phyloP scores from a whole-genome alignment of 1,140 invertebrate genomes.

The Dufourea novaeangliae region DNA sequence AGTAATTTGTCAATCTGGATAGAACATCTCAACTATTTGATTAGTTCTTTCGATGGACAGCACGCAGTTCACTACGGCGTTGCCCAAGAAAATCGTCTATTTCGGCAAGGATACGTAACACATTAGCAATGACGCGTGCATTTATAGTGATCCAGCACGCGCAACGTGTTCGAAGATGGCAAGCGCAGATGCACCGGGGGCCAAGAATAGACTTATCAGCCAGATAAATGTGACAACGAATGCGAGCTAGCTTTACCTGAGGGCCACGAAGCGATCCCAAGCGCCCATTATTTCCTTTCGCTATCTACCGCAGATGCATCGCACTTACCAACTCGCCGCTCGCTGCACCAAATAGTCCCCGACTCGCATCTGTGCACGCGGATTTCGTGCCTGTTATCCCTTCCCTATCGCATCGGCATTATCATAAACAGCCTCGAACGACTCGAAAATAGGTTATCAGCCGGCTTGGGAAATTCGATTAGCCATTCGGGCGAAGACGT shows the following conservation, averaged over 20 bases:
- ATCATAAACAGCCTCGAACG: constrained; percentile 31
- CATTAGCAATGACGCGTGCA: constrained; percentile 49
- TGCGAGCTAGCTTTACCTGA: constrained; percentile 45
- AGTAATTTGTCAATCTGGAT: too few relatives aligned
- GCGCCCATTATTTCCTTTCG: constrained; percentile 57
- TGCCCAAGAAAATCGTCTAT: not conserved
- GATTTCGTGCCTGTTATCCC: constrained; percentile 42
- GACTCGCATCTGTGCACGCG: constrained; percentile 35
- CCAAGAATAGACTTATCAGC: constrained; percentile 57
- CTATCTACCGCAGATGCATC: constrained; percentile 55
- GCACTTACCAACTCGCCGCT: constrained; percentile 54
- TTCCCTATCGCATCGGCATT: constrained; percentile 31
- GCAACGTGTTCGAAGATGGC: constrained; percentile 50
- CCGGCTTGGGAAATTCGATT: constrained; percentile 26
- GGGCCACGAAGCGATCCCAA: constrained; percentile 34
- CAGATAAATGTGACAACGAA: constrained; percentile 59
- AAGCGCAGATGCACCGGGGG: constrained; percentile 39
- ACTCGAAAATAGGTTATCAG: constrained; percentile 39
- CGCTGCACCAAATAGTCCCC: constrained; percentile 36
- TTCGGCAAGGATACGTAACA: constrained; percentile 5
- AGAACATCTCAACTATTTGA: too few relatives aligned
- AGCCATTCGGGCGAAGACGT: not conserved
- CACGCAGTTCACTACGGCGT: not conserved
- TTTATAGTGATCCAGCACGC: constrained; percentile 45
- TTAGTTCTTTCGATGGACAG: too few relatives aligned